Percentiles rank a stretch among this genome's conserved stretches.
phyloP scores from a whole-genome alignment of 2,888 invertebrate species.

The Drosophila parthenogenetica region DNA sequence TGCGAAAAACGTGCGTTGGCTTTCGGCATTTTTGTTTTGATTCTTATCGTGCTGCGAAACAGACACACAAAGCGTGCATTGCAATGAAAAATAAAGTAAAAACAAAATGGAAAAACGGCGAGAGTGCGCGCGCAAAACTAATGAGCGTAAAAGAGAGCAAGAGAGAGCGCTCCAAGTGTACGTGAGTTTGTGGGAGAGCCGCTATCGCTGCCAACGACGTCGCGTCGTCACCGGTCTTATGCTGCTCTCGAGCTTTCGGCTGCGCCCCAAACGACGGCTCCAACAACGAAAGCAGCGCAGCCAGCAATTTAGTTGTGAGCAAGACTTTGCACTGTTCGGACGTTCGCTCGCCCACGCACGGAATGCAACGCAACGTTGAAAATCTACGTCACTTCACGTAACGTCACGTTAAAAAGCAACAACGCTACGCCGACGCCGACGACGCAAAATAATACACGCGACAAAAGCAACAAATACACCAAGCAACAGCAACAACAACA shows the following conservation, averaged over 20 bases:
- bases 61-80: conserved; percentile 50
- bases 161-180: not conserved
- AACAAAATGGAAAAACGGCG: conserved; percentile 70
- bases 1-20: conserved; percentile 42
- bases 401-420: conserved; percentile 7
- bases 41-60: conserved; percentile 74
- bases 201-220: conserved; percentile 24
- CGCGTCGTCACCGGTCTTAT: conserved; percentile 35
- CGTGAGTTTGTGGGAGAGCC: not conserved
- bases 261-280: conserved; percentile 21
- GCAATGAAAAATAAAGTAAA: conserved; percentile 67
- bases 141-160: conserved; percentile 15
- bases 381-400: conserved; percentile 3
- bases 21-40: conserved; percentile 80
- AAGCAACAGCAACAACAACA: conserved; percentile 25
- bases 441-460: conserved; percentile 33
- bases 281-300: conserved; percentile 38
- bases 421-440: conserved; percentile 48
- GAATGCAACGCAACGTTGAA: conserved; percentile 10
- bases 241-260: conserved; percentile 47
- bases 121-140: conserved; percentile 51
- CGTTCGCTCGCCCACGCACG: conserved; percentile 56
- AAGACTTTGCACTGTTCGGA: conserved; percentile 80
- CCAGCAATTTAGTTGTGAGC: conserved; percentile 76
- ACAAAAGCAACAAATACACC: conserved; percentile 25